These are phyloP conservation scores for Cryptosula pallasiana DNA, from an alignment of 2,888 invertebrate genomes.

Conservation along the genomic window DNA sequence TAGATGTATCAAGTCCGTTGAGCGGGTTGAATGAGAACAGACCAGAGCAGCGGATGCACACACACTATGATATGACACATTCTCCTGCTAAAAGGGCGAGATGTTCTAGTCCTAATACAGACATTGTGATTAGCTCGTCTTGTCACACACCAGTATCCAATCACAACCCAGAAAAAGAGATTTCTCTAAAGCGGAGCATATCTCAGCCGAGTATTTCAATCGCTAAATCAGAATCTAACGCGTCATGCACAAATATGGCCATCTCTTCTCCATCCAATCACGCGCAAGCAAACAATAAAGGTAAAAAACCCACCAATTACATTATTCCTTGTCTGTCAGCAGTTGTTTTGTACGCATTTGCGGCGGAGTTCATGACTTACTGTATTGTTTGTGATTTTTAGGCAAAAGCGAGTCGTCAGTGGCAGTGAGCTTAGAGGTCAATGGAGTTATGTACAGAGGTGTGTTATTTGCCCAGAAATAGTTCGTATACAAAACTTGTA, in stretches of 20 bases:
- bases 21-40: background rate
- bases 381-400: no score
- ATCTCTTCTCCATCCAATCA: background rate
- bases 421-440: constrained; percentile 90
- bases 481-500: background rate
- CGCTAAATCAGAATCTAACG: background rate
- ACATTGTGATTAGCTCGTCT: background rate
- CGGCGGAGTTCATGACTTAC: no score
- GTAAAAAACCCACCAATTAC: background rate
- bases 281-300: background rate
- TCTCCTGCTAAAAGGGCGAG: background rate
- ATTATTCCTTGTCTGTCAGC: background rate
- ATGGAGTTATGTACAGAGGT: constrained; percentile 91
- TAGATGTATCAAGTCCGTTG: constrained; percentile 4
- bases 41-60: background rate
- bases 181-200: background rate
- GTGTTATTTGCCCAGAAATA: constrained; percentile 65
- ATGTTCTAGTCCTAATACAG: background rate
- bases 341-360: background rate
- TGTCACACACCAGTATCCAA: background rate
- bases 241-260: background rate
- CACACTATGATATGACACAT: background rate
- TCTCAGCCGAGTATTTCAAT: background rate
- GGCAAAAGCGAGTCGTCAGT: constrained; percentile 60
- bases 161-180: background rate